Evolutionary conservation across 2,113 vertebrate genomes (phyloP), one percentile per base, ranked within the genome.

Genomic region (Indicator indicator): DNA sequence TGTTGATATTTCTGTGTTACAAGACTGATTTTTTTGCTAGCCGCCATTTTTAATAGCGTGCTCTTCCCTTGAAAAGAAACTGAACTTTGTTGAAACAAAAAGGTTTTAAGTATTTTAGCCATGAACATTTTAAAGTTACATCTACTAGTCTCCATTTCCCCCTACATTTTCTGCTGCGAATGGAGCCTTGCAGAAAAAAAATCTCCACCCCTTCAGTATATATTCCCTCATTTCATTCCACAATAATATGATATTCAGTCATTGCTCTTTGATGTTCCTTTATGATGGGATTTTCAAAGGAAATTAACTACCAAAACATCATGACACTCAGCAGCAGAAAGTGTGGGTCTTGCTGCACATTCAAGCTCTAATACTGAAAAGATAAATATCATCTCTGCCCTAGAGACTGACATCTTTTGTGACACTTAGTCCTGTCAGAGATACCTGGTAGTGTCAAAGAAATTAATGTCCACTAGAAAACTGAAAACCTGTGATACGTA

Each of bases 261-360:
- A 70, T 42, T 74, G 68, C 82, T 89, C 93, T 94, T 93, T 94
- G 86, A 94, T 90, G 86, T 87, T 89, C 8, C 91, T 89, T 91
- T 67, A 15, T 88, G 67, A 64, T 83, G 78, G n/a, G 52, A 83
- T 85, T 94, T 95, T 97, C 94, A 95, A 95, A 94, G 93, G 84
- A 91, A 96, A 89, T 91, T 68, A 80, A 3, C 32, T 93, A 78
- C 92, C 88, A 78, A 88, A 90, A 62, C 69, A 71, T 3, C 40
- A 64, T 52, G 72, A 38, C 48, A 56, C 55, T 74, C 15, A 42
- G 80, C 56, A 91, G 72, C 76, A 93, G 86, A 92, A 91, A 60
- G 60, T 56, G 78, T 80, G 76, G 64, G 79, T 64, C 76, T 71
- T 69, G 42, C 75, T 38, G 50, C 64, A 58, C 50, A 62, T 65